Evolutionary conservation across 2,797 vertebrate species (phyloP).

Genomic region (Prunella strophiata): DNA sequence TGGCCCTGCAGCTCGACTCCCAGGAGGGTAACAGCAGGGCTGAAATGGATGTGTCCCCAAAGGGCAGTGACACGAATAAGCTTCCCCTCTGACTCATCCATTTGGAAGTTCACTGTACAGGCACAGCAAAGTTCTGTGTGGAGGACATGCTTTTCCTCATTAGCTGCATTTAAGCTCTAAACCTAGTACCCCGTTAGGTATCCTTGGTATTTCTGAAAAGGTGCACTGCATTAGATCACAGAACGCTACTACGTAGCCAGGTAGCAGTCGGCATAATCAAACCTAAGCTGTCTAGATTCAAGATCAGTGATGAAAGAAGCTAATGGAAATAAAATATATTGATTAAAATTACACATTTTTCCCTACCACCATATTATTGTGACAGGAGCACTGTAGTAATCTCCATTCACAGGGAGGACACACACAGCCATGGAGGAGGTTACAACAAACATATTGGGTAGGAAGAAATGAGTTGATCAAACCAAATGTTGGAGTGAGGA

Average conservation of each 20-base stretch:
- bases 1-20: neutral
- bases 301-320: constrained; percentile 20
- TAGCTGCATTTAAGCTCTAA: neutral
- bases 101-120: neutral
- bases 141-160: neutral
- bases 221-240: neutral
- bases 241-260: neutral
- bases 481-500: constrained; percentile 63
- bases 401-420: constrained; percentile 16
- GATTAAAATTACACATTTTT: neutral
- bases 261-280: neutral
- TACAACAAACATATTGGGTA: constrained; percentile 23
- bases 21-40: neutral
- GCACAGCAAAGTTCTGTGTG: neutral
- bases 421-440: constrained; percentile 17
- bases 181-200: neutral
- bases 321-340: constrained; percentile 31
- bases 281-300: neutral
- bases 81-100: neutral
- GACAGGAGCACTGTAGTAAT: constrained; percentile 3
- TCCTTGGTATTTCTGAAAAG: neutral
- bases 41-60: neutral
- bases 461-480: constrained; percentile 63
- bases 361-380: neutral
- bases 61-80: neutral